Evolutionary conservation across 1,140 invertebrate genomes (phyloP).

Genomic region (Anastrepha obliqua): DNA sequence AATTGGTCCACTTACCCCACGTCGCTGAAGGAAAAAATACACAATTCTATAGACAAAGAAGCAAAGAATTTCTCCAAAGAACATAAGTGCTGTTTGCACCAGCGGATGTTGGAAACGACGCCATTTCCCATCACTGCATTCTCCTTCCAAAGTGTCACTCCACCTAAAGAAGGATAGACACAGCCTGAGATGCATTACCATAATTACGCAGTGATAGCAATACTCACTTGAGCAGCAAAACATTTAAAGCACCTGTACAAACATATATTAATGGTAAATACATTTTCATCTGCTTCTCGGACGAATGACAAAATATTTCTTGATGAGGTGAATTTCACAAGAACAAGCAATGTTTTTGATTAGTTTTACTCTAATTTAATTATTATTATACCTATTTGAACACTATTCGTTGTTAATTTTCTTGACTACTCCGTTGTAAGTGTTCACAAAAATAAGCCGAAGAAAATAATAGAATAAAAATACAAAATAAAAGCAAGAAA

Average conservation of each 20-base stretch:
- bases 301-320: not conserved
- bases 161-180: slow-evolving; percentile 77
- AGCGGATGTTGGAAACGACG: slow-evolving; percentile 91
- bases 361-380: slow-evolving; percentile 34
- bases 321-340: not conserved
- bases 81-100: slow-evolving; percentile 90
- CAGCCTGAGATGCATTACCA: not conserved
- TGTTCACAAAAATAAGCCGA: slow-evolving; percentile 8
- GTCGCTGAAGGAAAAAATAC: slow-evolving; percentile 76
- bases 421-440: not conserved
- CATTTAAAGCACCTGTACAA: slow-evolving; percentile 29
- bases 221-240: slow-evolving; percentile 40
- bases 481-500: slow-evolving; percentile 37
- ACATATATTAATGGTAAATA: slow-evolving; percentile 23
- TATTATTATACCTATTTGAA: not conserved
- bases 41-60: slow-evolving; percentile 83
- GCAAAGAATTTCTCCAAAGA: slow-evolving; percentile 91
- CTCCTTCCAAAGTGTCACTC: slow-evolving; percentile 83
- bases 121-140: slow-evolving; percentile 79
- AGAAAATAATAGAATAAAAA: slow-evolving; percentile 39
- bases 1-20: slow-evolving; percentile 75
- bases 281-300: not conserved
- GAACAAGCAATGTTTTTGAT: not conserved
- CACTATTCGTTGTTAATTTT: not conserved
- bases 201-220: slow-evolving; percentile 1